Evolutionary conservation across 92 coral and sea anemone species (phyloP).

Genomic region (Epizoanthus rinbou): DNA sequence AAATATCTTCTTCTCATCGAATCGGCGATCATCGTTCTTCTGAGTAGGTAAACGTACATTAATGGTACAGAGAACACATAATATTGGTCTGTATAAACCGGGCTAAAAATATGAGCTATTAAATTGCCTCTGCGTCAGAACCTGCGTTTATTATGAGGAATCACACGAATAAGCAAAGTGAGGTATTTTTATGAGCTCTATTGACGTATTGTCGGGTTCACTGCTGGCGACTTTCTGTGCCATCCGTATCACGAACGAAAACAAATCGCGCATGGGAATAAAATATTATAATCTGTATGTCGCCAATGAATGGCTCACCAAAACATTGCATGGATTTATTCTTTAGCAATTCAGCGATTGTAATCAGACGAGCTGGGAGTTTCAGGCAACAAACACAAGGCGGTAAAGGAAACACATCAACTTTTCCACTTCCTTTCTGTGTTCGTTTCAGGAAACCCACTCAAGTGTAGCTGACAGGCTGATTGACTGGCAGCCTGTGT

Average conservation of each 20-base stretch:
- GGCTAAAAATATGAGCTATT: slow-evolving; percentile 34
- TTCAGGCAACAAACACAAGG: neutral
- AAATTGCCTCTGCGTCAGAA: slow-evolving; percentile 43
- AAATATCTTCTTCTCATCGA: neutral
- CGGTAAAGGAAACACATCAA: neutral
- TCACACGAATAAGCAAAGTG: slow-evolving; percentile 12
- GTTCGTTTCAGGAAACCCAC: slow-evolving; percentile 39
- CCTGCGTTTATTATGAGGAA: slow-evolving; percentile 4
- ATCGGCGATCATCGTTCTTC: neutral
- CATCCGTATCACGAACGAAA: no score
- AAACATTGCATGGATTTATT: slow-evolving; percentile 13
- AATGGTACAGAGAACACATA: slow-evolving; percentile 1
- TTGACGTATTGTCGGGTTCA: slow-evolving; percentile 28
- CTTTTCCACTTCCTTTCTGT: slow-evolving; percentile 16
- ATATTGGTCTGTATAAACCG: slow-evolving; percentile 35
- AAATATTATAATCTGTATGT: slow-evolving; percentile 12
- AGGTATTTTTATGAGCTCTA: slow-evolving; percentile 30
- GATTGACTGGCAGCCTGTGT: slow-evolving; percentile 35
- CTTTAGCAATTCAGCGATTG: neutral
- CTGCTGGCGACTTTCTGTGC: slow-evolving; percentile 28
- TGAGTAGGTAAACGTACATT: slow-evolving; percentile 11
- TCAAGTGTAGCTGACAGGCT: slow-evolving; percentile 43
- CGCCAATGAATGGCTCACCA: slow-evolving; percentile 12
- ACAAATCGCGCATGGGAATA: slow-evolving; percentile 10
- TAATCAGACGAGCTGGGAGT: neutral